A percentile compares a stretch with the other conserved stretches of the same genome.
Evolutionary conservation across 2,888 invertebrate species (phyloP).

Genomic region (Rhabditoides inermis): DNA sequence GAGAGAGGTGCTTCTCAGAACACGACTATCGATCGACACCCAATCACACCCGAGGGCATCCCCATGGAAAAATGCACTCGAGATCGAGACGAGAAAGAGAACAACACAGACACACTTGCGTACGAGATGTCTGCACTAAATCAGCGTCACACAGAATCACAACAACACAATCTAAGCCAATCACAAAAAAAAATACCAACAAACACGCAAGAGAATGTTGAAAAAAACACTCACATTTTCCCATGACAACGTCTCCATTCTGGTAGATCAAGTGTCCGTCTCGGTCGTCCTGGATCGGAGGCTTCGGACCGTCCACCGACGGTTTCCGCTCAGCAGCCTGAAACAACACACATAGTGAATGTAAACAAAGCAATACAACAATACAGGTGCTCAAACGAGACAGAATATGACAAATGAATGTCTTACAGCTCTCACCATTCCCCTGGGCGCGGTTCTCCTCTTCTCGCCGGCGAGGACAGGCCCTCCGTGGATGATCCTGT

Average conservation of each 20-base stretch:
- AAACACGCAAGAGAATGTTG: background rate
- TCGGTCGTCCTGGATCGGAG: slow-evolving; percentile 95
- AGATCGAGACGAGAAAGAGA: background rate
- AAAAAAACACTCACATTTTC: slow-evolving; percentile 69
- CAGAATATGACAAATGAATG: background rate
- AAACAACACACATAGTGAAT: background rate
- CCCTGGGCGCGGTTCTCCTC: too few relatives aligned
- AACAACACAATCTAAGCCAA: background rate
- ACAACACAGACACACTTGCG: too few relatives aligned
- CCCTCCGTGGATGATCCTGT: slow-evolving; percentile 36
- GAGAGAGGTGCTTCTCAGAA: too few relatives aligned
- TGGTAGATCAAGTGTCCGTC: slow-evolving; percentile 99
- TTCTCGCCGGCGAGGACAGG: background rate
- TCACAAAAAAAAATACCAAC: background rate
- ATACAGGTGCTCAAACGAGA: background rate
- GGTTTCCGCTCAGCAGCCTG: slow-evolving; percentile 1
- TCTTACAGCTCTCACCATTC: background rate
- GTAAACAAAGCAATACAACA: background rate
- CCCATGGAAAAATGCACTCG: too few relatives aligned
- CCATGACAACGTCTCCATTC: slow-evolving; percentile 95
- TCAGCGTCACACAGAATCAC: too few relatives aligned
- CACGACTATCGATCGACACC: too few relatives aligned
- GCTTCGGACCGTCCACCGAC: slow-evolving; percentile 62
- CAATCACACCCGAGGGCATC: too few relatives aligned
- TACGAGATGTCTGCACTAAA: too few relatives aligned